Percentiles rank a stretch among this genome's conserved stretches.
Evolutionary conservation across 2,113 vertebrate species (phyloP).

Genomic region (Pristiophorus japonicus): DNA sequence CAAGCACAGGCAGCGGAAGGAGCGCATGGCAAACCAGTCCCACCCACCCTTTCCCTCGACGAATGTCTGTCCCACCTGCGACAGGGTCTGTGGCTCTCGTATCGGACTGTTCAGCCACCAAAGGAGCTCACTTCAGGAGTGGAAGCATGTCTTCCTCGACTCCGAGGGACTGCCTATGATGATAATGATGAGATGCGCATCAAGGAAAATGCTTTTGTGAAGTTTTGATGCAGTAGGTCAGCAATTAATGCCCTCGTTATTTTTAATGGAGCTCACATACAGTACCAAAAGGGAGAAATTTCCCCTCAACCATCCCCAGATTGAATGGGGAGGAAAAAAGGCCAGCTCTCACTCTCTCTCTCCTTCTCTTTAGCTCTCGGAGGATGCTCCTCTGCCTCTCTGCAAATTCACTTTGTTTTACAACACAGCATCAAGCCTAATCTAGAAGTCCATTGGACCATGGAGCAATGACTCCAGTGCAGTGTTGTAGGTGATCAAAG

Average conservation of each 20-base stretch:
- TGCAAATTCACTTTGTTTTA: background rate
- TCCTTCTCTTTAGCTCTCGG: no score
- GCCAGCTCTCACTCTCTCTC: background rate
- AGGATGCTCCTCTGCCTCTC: background rate
- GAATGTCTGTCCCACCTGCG: no score
- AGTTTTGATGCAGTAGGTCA: background rate
- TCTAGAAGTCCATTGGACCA: background rate
- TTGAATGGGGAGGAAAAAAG: background rate
- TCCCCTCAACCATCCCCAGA: background rate
- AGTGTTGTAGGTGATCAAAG: background rate
- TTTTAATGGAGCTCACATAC: background rate
- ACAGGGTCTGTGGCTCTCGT: no score
- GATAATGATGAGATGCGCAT: no score
- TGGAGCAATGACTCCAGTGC: background rate
- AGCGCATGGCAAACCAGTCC: no score
- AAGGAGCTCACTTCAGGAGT: no score
- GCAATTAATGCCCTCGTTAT: background rate
- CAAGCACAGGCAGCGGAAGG: no score
- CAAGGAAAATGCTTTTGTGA: background rate
- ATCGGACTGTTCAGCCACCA: no score
- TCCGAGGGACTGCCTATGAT: no score
- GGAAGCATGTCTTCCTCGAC: no score
- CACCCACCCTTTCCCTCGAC: no score
- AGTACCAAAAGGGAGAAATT: background rate
- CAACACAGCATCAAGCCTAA: background rate